Base-by-base conservation (phyloP, 2,888 invertebrate genomes). In the Caenorhabditis sulstoni region DNA sequence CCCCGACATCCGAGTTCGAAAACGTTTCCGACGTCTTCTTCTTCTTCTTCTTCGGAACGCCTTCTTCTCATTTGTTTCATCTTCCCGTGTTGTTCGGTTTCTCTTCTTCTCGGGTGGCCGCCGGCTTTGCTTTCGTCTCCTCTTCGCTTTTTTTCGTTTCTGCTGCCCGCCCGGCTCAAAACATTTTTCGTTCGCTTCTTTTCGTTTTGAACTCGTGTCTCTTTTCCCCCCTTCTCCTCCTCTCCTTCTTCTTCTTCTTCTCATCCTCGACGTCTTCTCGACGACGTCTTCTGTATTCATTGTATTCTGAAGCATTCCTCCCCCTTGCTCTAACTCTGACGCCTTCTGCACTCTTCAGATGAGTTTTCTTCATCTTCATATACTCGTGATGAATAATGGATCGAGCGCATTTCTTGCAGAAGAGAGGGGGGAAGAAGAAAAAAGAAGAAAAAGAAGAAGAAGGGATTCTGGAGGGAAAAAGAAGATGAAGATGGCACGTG, bases 381-480 rank as follows among this genome's bases (percentile, higher is more conserved):
- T 52, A 50, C 52, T 53, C 35, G 29, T 68, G 49, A 67, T 67
- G 67, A 67, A 67, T 67, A 50, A 67, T 67, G 50, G 39, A 67
- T 55, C 16, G 29, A 5, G 29, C 29, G 29, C 29, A 29, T 29
- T 5, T 37, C 44, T 20, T 23, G 49, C 49, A 39, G 18, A 55
- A 29, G n/a, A 18, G n/a, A n/a, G n/a, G n/a, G n/a, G n/a, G n/a
- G n/a, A n/a, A n/a, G 29, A 58, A 16, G 5, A 1, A 44, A 14
- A 39, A 29, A 12, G 55, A 35, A 65, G 35, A 11, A 55, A 44
- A 44, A 7, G 39, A 29, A 22, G 16, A 61, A 61, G 47, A 47
- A 57, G 18, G 3, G 29, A 29, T 3, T 29, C 3, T 3, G 29
- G 29, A 41, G 39, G 57, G 57, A 14, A 20, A n/a, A 23, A 58